Evolutionary conservation across 2,113 vertebrate genomes (phyloP).

Genomic region (Neogale vison): DNA sequence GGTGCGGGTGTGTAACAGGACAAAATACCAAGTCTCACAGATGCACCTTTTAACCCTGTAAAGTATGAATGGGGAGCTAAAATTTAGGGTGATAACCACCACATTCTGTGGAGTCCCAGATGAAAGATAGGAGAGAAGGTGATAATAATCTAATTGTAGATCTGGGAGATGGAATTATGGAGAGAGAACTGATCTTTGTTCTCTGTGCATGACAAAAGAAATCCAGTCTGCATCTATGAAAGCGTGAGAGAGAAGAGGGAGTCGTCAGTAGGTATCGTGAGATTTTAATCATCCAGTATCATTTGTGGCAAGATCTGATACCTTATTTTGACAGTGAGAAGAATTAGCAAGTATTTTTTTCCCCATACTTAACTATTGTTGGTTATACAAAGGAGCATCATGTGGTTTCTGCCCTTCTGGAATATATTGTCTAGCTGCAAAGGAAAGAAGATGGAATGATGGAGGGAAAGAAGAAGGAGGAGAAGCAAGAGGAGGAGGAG

Average conservation of each 20-base stretch:
- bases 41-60: background rate
- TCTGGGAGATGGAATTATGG: background rate
- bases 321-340: background rate
- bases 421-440: background rate
- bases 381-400: background rate
- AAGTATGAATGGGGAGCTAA: background rate
- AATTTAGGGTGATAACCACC: background rate
- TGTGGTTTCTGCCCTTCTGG: background rate
- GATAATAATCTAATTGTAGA: background rate
- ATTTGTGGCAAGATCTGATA: background rate
- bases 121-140: background rate
- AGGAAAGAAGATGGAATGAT: background rate
- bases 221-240: background rate
- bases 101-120: background rate
- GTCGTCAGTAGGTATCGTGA: background rate
- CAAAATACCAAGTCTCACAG: background rate
- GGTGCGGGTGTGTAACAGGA: background rate
- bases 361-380: background rate
- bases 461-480: too few species aligned
- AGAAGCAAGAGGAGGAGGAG: background rate
- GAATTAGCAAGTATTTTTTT: background rate
- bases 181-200: background rate
- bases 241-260: background rate
- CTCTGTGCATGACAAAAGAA: background rate
- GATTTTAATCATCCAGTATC: background rate